Percentiles rank a stretch among this genome's conserved stretches.
These are phyloP conservation scores for Rotaria socialis DNA, from an alignment of 2,888 invertebrate genomes.

Conservation along the genomic window DNA sequence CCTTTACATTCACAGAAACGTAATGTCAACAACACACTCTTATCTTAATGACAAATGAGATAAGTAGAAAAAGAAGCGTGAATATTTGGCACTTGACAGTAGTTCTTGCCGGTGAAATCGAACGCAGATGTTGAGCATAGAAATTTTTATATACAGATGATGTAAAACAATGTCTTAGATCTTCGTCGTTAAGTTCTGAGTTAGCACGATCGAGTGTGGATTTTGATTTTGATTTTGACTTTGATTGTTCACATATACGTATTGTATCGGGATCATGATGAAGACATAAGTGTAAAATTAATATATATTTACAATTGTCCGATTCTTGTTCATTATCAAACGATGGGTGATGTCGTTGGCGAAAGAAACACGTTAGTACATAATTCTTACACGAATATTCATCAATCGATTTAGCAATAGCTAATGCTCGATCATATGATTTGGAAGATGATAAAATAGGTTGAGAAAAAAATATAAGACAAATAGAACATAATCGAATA, in stretches of 20 bases:
- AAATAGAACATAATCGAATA: neutral
- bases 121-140: conserved; percentile 1
- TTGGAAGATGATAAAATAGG: neutral
- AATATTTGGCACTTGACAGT: neutral
- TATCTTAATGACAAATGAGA: conserved; percentile 29
- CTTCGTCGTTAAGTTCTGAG: neutral
- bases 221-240: too few relatives aligned
- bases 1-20: conserved; percentile 8
- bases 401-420: neutral
- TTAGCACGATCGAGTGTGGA: neutral
- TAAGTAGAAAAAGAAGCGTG: neutral
- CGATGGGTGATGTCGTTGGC: neutral
- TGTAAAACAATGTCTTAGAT: neutral
- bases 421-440: neutral
- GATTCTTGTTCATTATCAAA: neutral
- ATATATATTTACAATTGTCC: neutral
- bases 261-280: neutral
- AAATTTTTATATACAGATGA: conserved; percentile 16
- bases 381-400: neutral
- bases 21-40: conserved; percentile 16
- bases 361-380: neutral
- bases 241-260: neutral
- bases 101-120: neutral
- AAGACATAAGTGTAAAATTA: neutral
- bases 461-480: neutral